Conservation (phyloP, 2,113 vertebrate species). For the Triplophysa rosa region DNA sequence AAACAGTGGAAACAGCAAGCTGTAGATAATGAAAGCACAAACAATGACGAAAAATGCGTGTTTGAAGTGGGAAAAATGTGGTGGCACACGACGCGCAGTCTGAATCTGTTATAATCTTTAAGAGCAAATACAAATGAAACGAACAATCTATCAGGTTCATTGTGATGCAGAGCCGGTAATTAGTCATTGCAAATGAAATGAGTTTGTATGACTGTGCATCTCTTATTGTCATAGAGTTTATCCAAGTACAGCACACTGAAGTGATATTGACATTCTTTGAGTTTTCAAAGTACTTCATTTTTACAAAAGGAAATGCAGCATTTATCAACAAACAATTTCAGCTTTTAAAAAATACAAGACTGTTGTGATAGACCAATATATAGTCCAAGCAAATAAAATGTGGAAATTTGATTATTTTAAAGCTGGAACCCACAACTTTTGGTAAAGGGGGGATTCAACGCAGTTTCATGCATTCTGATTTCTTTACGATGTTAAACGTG, state of each 20-base stretch:
- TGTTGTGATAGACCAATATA: too few species aligned
- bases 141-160: conserved; percentile 65
- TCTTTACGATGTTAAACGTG: too few species aligned
- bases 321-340: neutral
- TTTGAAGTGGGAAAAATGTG: conserved; percentile 51
- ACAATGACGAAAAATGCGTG: neutral
- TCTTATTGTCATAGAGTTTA: neutral
- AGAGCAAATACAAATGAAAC: conserved; percentile 56
- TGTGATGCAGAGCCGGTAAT: conserved; percentile 64
- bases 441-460: too few species aligned
- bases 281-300: neutral
- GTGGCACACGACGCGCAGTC: conserved; percentile 49
- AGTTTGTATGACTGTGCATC: conserved; percentile 43
- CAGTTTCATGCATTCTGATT: too few species aligned
- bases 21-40: conserved; percentile 41
- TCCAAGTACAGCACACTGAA: neutral
- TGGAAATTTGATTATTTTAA: too few species aligned
- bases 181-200: conserved; percentile 58
- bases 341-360: too few species aligned
- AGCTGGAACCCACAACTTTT: too few species aligned
- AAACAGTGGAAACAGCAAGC: conserved; percentile 5
- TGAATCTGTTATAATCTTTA: conserved; percentile 49
- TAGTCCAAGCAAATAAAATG: too few species aligned
- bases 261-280: neutral
- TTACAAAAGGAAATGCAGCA: neutral